Evolutionary conservation across 2,888 invertebrate species (phyloP).

Genomic region (Cephus sareptanus): DNA sequence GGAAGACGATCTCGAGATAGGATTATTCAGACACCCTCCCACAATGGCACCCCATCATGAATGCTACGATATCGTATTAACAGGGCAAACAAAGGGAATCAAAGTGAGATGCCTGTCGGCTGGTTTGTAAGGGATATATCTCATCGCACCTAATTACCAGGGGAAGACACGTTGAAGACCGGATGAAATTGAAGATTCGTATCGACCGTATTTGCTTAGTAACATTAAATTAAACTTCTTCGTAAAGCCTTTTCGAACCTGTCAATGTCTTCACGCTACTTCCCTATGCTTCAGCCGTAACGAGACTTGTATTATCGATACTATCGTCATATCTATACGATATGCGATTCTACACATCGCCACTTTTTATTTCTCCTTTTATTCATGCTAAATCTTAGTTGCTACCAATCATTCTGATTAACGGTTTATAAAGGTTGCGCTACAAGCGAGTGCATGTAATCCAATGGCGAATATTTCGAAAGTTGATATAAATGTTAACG

Average conservation of each 20-base stretch:
- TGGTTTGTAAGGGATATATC: constrained; percentile 34
- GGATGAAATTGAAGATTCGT: constrained; percentile 56
- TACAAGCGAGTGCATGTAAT: background rate
- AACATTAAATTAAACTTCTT: constrained; percentile 57
- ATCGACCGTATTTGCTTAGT: constrained; percentile 53
- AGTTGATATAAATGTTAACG: background rate
- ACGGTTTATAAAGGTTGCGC: background rate
- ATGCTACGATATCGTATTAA: constrained; percentile 35
- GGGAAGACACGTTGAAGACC: constrained; percentile 20
- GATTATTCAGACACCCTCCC: constrained; percentile 20
- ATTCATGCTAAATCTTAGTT: background rate
- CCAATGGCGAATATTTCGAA: background rate
- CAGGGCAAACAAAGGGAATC: constrained; percentile 43
- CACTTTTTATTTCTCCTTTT: background rate
- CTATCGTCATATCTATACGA: background rate
- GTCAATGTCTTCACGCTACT: background rate
- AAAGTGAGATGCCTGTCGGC: background rate
- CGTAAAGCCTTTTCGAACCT: background rate
- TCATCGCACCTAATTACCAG: constrained; percentile 48
- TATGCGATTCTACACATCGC: background rate
- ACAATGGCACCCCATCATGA: constrained; percentile 28
- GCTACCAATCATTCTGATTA: background rate
- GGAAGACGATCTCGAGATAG: constrained; percentile 26
- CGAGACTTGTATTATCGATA: background rate
- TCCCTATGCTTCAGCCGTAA: background rate